phyloP scores from a whole-genome alignment of 2,888 invertebrate genomes.

The Oscheius sp. region DNA sequence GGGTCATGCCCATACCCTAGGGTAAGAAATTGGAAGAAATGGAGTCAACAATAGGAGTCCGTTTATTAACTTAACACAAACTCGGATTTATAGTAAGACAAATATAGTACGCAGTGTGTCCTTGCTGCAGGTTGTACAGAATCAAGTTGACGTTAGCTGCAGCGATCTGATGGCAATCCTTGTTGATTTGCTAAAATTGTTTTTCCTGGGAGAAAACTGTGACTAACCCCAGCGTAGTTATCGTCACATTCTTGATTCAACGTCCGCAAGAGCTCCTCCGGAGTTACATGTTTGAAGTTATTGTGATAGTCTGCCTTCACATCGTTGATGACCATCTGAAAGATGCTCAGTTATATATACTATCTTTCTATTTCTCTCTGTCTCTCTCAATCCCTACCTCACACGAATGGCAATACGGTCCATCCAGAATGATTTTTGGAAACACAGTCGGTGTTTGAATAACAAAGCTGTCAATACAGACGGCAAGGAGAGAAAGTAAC shows the following conservation, averaged over 20 bases:
- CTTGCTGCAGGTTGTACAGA: conserved; percentile 20
- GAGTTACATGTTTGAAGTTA: conserved; percentile 45
- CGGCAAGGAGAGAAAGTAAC: conserved; percentile 3
- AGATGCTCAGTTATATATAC: not conserved
- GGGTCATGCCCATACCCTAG: no score
- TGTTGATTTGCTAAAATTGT: conserved; percentile 13
- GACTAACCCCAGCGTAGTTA: conserved; percentile 28
- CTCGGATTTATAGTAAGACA: conserved; percentile 19
- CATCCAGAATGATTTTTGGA: conserved; percentile 2
- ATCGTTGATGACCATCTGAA: conserved; percentile 53
- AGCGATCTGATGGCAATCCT: conserved; percentile 2
- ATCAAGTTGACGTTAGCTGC: conserved; percentile 11
- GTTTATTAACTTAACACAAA: not conserved
- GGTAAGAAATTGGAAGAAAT: no score
- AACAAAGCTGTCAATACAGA: conserved; percentile 2
- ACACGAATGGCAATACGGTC: conserved; percentile 26
- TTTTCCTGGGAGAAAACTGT: not conserved
- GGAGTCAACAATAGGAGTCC: no score
- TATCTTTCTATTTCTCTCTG: not conserved
- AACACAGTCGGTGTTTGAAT: not conserved
- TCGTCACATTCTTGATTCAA: conserved; percentile 36
- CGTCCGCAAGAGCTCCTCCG: conserved; percentile 37
- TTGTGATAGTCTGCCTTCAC: conserved; percentile 46
- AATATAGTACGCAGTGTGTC: conserved; percentile 28
- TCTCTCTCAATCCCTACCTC: conserved; percentile 3